Evolutionary conservation across 2,888 invertebrate genomes (phyloP).

Genomic region (Galeopsomyia nigrocyanea): DNA sequence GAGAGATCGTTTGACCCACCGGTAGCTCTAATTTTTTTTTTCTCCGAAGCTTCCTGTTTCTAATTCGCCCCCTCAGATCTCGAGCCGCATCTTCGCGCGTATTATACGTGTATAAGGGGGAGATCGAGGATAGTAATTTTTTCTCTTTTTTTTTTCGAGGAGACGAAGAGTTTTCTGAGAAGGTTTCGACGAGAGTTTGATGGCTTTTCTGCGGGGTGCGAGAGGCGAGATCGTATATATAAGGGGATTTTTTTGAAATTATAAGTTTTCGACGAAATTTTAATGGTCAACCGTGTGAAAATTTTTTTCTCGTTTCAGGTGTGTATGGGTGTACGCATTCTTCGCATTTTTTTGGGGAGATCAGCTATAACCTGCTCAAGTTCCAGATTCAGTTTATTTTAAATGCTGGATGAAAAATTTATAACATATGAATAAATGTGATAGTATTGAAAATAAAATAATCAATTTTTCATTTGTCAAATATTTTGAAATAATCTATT

Average conservation of each 20-base stretch:
- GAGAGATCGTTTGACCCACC: slow-evolving; percentile 36
- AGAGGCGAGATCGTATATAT: not conserved
- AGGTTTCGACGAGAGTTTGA: slow-evolving; percentile 4
- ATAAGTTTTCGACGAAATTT: slow-evolving; percentile 18
- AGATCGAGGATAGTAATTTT: slow-evolving; percentile 10
- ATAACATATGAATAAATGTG: too few relatives aligned
- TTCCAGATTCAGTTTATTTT: too few relatives aligned
- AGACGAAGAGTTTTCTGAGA: slow-evolving; percentile 28
- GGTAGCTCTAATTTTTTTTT: slow-evolving; percentile 44
- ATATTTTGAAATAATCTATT: too few relatives aligned
- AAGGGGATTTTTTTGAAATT: slow-evolving; percentile 9
- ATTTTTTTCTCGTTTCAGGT: too few relatives aligned
- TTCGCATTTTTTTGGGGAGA: too few relatives aligned
- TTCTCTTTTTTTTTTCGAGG: not conserved
- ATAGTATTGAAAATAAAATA: too few relatives aligned
- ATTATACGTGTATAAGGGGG: slow-evolving; percentile 9
- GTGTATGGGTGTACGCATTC: too few relatives aligned
- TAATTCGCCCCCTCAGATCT: slow-evolving; percentile 42
- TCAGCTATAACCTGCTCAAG: too few relatives aligned
- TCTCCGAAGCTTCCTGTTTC: slow-evolving; percentile 14
- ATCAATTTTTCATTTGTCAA: too few relatives aligned
- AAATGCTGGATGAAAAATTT: too few relatives aligned
- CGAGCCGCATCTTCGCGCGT: slow-evolving; percentile 47
- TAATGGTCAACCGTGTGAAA: too few relatives aligned
- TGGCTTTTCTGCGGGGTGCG: not conserved